These are phyloP conservation scores for Myiopsitta monachus DNA, from an alignment of 2,113 vertebrate species.

Conservation along the genomic window DNA sequence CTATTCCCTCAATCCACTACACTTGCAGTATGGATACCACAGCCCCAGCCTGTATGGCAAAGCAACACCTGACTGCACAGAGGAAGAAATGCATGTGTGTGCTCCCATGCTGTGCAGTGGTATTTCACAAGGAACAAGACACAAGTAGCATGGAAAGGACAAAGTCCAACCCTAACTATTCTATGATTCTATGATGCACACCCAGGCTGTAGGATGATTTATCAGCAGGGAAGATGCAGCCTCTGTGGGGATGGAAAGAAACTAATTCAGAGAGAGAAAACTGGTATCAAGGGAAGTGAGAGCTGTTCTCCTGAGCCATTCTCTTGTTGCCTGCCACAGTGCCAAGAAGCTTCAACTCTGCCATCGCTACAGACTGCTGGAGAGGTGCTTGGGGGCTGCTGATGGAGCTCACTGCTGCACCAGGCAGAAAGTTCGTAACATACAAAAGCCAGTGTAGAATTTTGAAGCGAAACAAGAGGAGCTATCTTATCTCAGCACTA, in stretches of 20 bases:
- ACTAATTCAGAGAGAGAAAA: not conserved
- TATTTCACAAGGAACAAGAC: not conserved
- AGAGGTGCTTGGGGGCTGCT: not conserved
- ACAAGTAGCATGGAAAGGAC: not conserved
- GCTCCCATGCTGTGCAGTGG: not conserved
- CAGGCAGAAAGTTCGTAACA: not conserved
- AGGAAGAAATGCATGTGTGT: not conserved
- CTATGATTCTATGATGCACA: not conserved
- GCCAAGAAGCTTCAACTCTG: not conserved
- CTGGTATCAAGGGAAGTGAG: not conserved
- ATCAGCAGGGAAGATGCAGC: not conserved
- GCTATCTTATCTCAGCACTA: not conserved
- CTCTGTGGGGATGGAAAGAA: not conserved
- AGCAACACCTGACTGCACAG: not conserved
- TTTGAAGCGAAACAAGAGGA: not conserved
- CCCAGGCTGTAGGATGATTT: not conserved
- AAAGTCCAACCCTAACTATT: not conserved
- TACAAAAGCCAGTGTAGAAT: not conserved
- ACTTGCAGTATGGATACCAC: not conserved
- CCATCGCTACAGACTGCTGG: accelerated
- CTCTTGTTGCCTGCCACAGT: not conserved
- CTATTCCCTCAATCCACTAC: not conserved
- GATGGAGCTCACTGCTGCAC: not conserved
- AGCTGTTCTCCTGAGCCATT: not conserved
- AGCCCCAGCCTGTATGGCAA: not conserved